Evolutionary conservation across 2,888 invertebrate genomes (phyloP), one percentile per base, ranked within the genome.

Genomic region (Sycophila texana): DNA sequence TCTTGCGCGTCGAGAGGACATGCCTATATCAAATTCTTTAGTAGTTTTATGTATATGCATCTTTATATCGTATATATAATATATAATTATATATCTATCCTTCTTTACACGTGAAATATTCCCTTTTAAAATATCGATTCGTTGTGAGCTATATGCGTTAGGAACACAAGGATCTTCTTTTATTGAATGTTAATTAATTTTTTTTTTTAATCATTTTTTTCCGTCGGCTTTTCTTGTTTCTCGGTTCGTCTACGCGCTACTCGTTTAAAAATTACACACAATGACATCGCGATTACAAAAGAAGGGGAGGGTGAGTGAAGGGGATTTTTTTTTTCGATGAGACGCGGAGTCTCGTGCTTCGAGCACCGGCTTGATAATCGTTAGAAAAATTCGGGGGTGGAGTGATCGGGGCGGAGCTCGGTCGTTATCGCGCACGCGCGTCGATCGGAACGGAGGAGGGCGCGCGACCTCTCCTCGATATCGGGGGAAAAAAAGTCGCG

Each of bases 111-210:
- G 51, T 63, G 49, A 61, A 26, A 79, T 70, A 74, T 78, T 57
- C 49, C 47, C 4, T 77, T 39, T 77, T 77, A 66, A 77, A 71
- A 71, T 74, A 81, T 81, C 58, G 49, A 81, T 81, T 81, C 77
- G 77, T 77, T 81, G 81, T 72, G 65, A 77, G 57, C 61, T 67
- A 80, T 67, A 80, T 75, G 74, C 71, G 57, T 39, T 77, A 71
- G 71, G 61, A 72, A 81, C 60, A 70, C 55, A 71, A 65, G 66
- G 61, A 66, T 60, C 39, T 39, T 39, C 39, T 39, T 39, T 39
- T 39, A 39, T 39, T 39, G 39, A 39, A 39, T 10, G 39, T 39
- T 10, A 30, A n/a, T n/a, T n/a, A n/a, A n/a, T 5, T 26, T 4
- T 72, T 74, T 65, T 66, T 10, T 22, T 70, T 26, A 16, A 39